Percentiles rank a stretch among this genome's conserved stretches.
Conservation (phyloP, 53 echinoderm and acorn worm species). For the Actinopyga echinites region DNA sequence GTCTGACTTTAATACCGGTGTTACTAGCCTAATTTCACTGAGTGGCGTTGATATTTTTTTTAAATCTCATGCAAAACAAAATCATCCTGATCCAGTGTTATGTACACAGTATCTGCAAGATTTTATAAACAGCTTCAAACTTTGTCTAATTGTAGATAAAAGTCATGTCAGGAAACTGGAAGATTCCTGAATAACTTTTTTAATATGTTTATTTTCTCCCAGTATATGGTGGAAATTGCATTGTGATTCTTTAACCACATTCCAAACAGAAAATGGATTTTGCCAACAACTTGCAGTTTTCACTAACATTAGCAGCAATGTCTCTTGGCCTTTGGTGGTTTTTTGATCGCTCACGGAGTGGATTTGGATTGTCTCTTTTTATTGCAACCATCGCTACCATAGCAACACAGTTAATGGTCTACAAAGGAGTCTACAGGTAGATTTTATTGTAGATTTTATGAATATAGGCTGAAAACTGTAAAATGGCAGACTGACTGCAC, state of each 20-base stretch:
- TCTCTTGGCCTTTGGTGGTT: conserved; percentile 99
- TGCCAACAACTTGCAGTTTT: conserved; percentile 98
- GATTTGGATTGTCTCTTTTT: conserved; percentile 84
- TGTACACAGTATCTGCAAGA: too few species aligned
- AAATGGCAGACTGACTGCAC: too few species aligned
- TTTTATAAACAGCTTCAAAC: too few species aligned
- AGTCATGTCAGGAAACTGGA: not conserved
- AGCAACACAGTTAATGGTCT: conserved; percentile 88
- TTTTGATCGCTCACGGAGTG: conserved; percentile 95
- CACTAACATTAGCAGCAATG: conserved; percentile 97
- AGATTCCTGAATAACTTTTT: not conserved
- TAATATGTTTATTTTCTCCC: not conserved
- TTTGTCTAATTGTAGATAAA: too few species aligned
- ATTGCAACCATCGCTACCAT: conserved; percentile 85
- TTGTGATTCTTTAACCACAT: conserved; percentile 45
- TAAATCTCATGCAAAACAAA: too few species aligned
- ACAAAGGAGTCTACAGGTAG: conserved; percentile 93
- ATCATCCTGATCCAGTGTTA: too few species aligned
- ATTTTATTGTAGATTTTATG: not conserved
- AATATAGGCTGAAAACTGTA: too few species aligned
- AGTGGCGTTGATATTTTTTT: too few species aligned
- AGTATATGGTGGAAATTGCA: not conserved
- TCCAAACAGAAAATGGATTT: conserved; percentile 91
- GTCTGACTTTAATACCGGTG: too few species aligned
- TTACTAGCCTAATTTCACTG: too few species aligned